Conservation (phyloP, 1,140 invertebrate species). For the Solen grandis region DNA sequence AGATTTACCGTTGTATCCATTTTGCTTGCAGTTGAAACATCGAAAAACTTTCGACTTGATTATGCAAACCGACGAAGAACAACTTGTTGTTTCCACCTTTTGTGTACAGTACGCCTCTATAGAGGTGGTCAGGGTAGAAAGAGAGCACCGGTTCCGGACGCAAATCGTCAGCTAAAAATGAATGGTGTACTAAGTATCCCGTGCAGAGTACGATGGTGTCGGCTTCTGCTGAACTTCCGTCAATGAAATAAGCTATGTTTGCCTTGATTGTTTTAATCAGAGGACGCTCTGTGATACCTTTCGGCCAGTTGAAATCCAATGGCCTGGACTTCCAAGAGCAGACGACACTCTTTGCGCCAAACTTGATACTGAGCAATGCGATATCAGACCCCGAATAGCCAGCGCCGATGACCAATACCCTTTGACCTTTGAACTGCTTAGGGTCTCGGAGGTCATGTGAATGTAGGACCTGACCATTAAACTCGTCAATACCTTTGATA, state of each 20-base stretch:
- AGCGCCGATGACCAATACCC: background rate
- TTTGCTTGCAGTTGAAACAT: too few relatives aligned
- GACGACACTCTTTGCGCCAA: background rate
- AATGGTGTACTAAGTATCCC: background rate
- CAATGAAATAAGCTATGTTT: background rate
- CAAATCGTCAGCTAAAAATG: background rate
- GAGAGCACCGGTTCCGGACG: background rate
- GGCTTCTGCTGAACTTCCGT: background rate
- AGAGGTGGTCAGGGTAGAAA: background rate
- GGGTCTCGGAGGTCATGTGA: background rate
- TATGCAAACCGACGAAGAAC: constrained; percentile 6
- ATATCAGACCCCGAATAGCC: background rate
- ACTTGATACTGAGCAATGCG: background rate
- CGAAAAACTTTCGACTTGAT: too few relatives aligned
- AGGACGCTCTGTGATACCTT: background rate
- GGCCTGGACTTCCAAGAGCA: background rate
- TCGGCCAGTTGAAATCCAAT: background rate
- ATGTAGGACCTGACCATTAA: background rate
- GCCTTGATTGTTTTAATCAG: background rate
- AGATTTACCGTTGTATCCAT: too few relatives aligned
- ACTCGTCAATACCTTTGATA: constrained; percentile 10
- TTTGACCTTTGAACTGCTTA: background rate
- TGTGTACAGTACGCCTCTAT: constrained; percentile 2
- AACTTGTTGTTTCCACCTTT: background rate
- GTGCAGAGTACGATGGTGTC: background rate